Conservation (phyloP, 2,113 vertebrate genomes). For the Felis catus region F.catus_Fca126_mat1.0 CM031420.1:133904501-133905000, state of each 20-base stretch:
- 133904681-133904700: neutral
- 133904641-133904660: neutral
- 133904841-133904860: neutral
- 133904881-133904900: neutral
- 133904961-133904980: neutral
- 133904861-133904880: neutral
- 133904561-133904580: neutral
- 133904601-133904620: neutral
- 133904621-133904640: rapidly evolving
- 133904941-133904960: neutral
- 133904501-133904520: neutral
- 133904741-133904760: neutral
- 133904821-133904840: neutral
- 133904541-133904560: neutral
- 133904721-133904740: neutral
- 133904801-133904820: neutral
- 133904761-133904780: neutral
- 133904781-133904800: neutral
- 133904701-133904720: neutral
- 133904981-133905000: neutral
- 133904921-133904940: neutral
- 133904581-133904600: neutral
- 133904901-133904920: neutral
- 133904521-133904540: neutral
- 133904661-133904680: neutral